Base-by-base conservation (phyloP, 2,113 vertebrate species). In the Empidonax alnorum region DNA sequence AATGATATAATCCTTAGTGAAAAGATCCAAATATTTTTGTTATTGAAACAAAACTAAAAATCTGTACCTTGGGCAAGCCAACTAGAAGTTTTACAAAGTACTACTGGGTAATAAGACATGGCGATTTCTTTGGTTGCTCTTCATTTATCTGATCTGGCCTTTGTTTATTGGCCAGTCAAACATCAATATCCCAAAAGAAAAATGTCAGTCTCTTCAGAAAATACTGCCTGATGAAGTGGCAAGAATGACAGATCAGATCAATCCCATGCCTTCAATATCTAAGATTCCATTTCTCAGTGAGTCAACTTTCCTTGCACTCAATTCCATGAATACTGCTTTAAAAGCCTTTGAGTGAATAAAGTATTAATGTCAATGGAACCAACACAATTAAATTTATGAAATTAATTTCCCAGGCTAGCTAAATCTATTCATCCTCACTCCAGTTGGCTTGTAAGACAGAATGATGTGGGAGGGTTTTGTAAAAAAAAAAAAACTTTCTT, bases 301-400 rank as follows among this genome's bases (percentile, higher is more conserved):
- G 24, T 37, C 81, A 89, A 71, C 78, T 84, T 72, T 89, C 52
- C 52, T 31, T 44, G 55, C 81, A 75, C 77, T 87, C n/a, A 47
- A 66, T 83, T 85, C 63, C 92, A 78, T 58, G 28, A 86, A 37
- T 4, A 84, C 47, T 33, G 80, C 41, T 91, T 93, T 89, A 92
- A 86, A 41, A 90, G 58, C 56, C 85, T 94, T 78, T 90, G 89
- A 87, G 86, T 66, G 88, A 95, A 92, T 55, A 96, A 89, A 96
- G 80, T 79, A 78, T 84, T 94, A 71, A 87, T 42, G 49, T 82
- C 90, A 93, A 88, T 55, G 59, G 63, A 92, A 87, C 20, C 84
- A 94, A 93, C 55, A 90, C 35, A 95, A 95, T 92, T 86, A 88
- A 84, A 91, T 79, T 55, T 89, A 87, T 31, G 19, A 93, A 94